Evolutionary conservation across 2,888 invertebrate species (phyloP), one percentile per base, ranked within the genome.

Genomic region (Parasteatoda lunata): DNA sequence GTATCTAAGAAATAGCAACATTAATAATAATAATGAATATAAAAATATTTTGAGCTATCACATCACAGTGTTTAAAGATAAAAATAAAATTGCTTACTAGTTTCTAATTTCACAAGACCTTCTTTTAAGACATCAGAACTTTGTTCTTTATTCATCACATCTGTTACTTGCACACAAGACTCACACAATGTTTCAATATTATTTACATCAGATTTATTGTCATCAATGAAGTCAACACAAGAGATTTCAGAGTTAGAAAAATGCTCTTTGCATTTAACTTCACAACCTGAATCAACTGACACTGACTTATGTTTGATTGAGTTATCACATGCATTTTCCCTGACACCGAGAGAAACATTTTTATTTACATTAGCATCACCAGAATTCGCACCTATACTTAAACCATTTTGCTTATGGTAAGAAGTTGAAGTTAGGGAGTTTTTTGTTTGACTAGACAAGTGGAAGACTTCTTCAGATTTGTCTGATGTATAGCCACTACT

Each of bases 401-500:
- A 13, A 11, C 45, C 8, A 48, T 70, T 47, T 71, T 5, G 5
- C 30, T 51, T 15, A 51, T 9, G 51, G 51, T 49, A 66, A 30
- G 30, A 66, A 30, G 30, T 30, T 30, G 30, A 30, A n/a, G 30
- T 77, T 30, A 54, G 47, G 71, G 71, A 48, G 48, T 65, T 48
- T 64, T 9, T 80, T 11, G 15, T 7, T 48, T 77, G 81, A 87
- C 81, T 77, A 82, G 86, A 82, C 48, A 68, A 49, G 15, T 81
- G 86, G 86, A 87, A 87, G 86, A 87, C 81, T 49, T 87, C 72
- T n/a, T 82, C 77, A n/a, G 81, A 82, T 49, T 72, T 77, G 68
- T 66, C 77, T 11, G 47, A 54, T n/a, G 13, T 45, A 64, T 15
- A 59, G 11, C 48, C 52, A 75, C 64, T 75, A 59, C 59, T 69